Percentiles rank a stretch among this genome's conserved stretches.
Conservation (phyloP, 2,797 vertebrate species). For the Lepus townsendii region DNA sequence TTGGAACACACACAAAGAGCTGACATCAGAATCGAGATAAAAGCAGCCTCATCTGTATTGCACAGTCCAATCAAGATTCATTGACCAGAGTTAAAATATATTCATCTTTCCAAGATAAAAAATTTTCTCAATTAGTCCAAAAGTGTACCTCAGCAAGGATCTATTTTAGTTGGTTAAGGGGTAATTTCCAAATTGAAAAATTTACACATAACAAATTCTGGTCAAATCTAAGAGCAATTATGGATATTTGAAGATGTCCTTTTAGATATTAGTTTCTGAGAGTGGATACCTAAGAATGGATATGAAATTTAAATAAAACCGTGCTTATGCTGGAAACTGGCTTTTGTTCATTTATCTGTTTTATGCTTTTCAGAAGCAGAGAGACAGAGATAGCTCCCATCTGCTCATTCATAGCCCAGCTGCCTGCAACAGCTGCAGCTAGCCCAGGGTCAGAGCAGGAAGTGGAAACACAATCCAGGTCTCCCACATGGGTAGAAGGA, state of each 20-base stretch:
- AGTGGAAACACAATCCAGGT: no score
- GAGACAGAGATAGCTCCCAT: no score
- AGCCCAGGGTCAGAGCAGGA: no score
- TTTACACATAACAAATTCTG: not conserved
- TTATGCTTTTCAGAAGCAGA: no score
- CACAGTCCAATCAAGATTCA: not conserved
- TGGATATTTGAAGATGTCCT: not conserved
- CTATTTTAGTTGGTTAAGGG: not conserved
- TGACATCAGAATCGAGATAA: not conserved
- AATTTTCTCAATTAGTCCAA: slow-evolving; percentile 7
- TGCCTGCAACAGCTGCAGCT: no score
- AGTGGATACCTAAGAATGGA: not conserved
- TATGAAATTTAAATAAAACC: slow-evolving; percentile 20
- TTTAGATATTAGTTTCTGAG: not conserved
- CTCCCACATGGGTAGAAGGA: no score
- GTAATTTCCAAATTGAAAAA: slow-evolving; percentile 17
- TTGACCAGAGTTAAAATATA: not conserved
- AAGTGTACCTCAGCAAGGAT: not conserved
- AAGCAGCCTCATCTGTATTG: not conserved
- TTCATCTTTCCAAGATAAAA: slow-evolving; percentile 29
- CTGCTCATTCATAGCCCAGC: no score
- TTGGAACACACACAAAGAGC: not conserved
- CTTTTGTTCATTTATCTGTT: no score
- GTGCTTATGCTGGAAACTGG: not conserved
- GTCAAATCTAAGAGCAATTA: not conserved